Evolutionary conservation across 2,113 vertebrate genomes (phyloP).

Genomic region (Cebus imitator): DNA sequence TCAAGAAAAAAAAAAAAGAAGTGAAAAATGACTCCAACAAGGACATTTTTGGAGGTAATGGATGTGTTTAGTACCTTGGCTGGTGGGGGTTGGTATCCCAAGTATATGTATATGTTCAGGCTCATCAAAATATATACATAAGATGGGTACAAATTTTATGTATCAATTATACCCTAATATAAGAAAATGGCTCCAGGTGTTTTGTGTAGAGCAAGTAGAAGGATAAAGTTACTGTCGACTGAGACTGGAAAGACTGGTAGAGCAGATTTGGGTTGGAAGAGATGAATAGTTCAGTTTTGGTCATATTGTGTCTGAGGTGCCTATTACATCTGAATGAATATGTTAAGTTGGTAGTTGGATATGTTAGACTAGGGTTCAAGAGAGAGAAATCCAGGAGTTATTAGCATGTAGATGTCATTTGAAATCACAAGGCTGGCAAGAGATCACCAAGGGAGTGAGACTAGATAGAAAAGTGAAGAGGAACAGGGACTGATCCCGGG

Average conservation of each 20-base stretch:
- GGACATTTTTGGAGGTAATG: no score
- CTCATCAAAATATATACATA: no score
- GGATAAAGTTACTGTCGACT: neutral
- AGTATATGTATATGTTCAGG: no score
- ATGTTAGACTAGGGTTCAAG: neutral
- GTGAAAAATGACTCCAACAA: no score
- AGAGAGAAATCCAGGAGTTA: neutral
- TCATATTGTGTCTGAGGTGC: neutral
- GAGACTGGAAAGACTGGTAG: neutral
- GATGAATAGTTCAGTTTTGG: neutral
- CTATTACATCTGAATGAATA: neutral
- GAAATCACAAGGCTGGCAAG: neutral
- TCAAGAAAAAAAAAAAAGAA: no score
- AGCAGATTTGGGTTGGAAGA: neutral
- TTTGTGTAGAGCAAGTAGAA: neutral
- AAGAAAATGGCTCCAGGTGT: neutral
- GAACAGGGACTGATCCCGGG: neutral
- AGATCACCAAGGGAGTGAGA: neutral
- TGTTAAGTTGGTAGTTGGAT: neutral
- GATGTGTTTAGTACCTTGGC: no score
- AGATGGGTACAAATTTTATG: no score
- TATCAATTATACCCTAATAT: no score
- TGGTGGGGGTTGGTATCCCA: no score
- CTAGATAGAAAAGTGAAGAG: neutral
- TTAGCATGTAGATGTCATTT: neutral